These are phyloP conservation scores for Urocynchramus pylzowi DNA, from an alignment of 2,113 vertebrate species.

Conservation along the genomic window DNA sequence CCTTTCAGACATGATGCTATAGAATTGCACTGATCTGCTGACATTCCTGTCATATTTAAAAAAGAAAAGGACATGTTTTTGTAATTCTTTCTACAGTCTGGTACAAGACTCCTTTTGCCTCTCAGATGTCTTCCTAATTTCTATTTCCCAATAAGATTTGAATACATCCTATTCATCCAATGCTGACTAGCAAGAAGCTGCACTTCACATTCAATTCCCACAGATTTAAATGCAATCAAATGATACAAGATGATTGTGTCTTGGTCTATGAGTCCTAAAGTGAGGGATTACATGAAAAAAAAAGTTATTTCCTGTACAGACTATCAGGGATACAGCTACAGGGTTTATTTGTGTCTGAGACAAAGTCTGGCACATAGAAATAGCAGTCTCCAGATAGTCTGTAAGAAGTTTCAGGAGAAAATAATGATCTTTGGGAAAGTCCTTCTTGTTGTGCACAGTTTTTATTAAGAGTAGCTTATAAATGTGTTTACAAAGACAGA, in stretches of 20 bases:
- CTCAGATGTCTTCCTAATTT: background rate
- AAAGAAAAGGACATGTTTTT: background rate
- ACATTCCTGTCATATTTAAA: background rate
- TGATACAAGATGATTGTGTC: background rate
- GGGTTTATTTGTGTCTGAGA: background rate
- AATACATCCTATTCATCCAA: background rate
- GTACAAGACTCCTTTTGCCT: background rate
- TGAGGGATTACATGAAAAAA: background rate
- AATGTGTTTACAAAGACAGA: background rate
- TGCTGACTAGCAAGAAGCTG: background rate
- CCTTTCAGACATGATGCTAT: background rate
- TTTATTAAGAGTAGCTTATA: background rate
- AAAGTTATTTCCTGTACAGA: background rate
- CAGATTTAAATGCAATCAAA: background rate
- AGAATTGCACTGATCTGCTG: background rate
- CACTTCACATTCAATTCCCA: background rate
- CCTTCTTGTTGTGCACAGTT: background rate
- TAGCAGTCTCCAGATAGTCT: background rate
- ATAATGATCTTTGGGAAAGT: background rate
- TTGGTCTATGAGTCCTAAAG: background rate
- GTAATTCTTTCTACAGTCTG: background rate
- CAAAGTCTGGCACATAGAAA: background rate
- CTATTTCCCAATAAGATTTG: background rate
- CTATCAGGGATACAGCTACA: background rate
- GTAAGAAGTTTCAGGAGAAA: background rate